Percentiles rank a stretch among this genome's conserved stretches.
These are phyloP conservation scores for Congeria kusceri DNA, from an alignment of 2,888 invertebrate genomes.

Conservation along the genomic window DNA sequence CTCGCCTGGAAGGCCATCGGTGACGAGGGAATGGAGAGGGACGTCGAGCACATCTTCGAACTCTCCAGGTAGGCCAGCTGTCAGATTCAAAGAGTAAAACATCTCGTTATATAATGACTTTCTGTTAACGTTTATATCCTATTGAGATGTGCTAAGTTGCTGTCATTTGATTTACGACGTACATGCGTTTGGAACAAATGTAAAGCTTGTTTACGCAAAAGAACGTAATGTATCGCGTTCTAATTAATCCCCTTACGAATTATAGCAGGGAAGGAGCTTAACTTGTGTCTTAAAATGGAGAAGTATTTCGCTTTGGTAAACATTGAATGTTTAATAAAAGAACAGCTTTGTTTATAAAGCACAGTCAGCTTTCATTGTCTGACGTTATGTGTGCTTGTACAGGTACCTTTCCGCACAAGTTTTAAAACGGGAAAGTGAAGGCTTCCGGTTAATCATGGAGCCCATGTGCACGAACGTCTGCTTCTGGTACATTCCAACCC, in stretches of 20 bases:
- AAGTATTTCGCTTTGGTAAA: too few relatives aligned
- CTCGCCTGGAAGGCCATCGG: conserved; percentile 81
- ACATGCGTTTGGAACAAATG: too few relatives aligned
- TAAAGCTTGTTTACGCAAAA: too few relatives aligned
- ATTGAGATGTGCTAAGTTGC: too few relatives aligned
- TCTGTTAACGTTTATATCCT: not conserved
- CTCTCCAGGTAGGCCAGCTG: conserved; percentile 62
- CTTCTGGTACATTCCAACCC: conserved; percentile 98
- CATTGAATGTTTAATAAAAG: too few relatives aligned
- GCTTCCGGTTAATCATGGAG: conserved; percentile 73
- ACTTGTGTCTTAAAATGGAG: too few relatives aligned
- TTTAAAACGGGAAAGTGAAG: conserved; percentile 54
- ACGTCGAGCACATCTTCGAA: conserved; percentile 74
- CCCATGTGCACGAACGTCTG: conserved; percentile 98
- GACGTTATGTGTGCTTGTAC: not conserved
- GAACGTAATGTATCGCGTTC: too few relatives aligned
- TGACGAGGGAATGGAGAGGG: conserved; percentile 68
- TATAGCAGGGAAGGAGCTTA: too few relatives aligned
- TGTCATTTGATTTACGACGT: too few relatives aligned
- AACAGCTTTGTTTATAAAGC: too few relatives aligned
- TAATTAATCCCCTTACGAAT: too few relatives aligned
- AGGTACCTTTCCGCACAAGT: conserved; percentile 69
- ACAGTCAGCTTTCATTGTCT: not conserved
- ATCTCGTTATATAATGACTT: too few relatives aligned
- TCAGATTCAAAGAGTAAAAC: not conserved